These are phyloP conservation scores for Zoanthus solanderi DNA, from an alignment of 92 coral and sea anemone species.

Conservation along the genomic window DNA sequence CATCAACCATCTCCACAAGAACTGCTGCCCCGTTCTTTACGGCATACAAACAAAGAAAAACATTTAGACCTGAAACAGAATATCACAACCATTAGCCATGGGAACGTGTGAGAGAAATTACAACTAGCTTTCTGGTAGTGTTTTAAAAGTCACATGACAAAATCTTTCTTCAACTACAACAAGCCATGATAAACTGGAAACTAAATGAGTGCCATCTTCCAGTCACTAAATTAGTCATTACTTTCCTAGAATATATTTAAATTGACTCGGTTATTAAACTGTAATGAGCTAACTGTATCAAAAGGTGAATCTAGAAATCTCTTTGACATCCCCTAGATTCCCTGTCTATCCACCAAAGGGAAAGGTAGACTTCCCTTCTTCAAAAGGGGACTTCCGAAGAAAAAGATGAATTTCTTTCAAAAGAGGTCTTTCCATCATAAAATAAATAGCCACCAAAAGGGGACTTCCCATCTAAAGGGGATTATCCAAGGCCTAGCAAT, in stretches of 20 bases:
- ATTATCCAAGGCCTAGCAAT: neutral
- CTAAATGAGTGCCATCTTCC: neutral
- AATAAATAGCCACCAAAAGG: too few relatives aligned
- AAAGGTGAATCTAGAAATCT: too few relatives aligned
- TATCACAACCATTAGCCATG: neutral
- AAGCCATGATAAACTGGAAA: neutral
- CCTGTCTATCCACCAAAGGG: too few relatives aligned
- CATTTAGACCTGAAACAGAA: conserved; percentile 74
- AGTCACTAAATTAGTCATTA: neutral
- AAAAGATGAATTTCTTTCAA: too few relatives aligned
- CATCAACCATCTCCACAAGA: conserved; percentile 78
- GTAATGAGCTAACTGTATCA: too few relatives aligned
- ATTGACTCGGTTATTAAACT: neutral
- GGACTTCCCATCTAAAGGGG: too few relatives aligned
- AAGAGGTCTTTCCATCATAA: too few relatives aligned
- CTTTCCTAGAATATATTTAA: neutral
- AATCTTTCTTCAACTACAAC: neutral
- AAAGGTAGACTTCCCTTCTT: too few relatives aligned
- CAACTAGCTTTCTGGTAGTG: neutral
- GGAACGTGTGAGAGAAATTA: neutral
- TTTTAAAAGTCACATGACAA: neutral
- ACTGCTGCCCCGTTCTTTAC: conserved; percentile 82
- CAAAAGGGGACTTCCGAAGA: too few relatives aligned
- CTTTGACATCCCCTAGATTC: too few relatives aligned
- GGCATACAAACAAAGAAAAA: conserved; percentile 91